Base-by-base conservation (phyloP, 2,113 vertebrate genomes). In the Proterorhinus semilunaris region DNA sequence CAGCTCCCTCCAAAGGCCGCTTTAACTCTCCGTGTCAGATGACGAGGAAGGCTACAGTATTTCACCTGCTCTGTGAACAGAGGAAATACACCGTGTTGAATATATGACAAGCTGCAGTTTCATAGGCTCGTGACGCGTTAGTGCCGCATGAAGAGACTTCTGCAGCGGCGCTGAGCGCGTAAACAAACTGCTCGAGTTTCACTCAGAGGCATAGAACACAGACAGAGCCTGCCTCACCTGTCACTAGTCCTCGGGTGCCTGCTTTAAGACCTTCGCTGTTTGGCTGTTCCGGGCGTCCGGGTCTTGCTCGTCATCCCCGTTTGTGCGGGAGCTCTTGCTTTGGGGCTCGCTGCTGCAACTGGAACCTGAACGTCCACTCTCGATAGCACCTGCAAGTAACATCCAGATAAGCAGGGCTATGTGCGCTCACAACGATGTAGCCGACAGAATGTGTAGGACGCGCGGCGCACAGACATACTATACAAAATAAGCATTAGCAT, bases 271-370 rank as follows among this genome's bases (percentile, higher is more conserved):
- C 89, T 54, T 84, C 75, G 76, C 92, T 82, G 69, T 85, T 87
- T 61, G 75, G 8, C 63, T 71, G 46, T 6, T 83, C 82, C 44
- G 82, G 76, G 8, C 81, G 78, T 7, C 65, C 68, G 7, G 94
- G 70, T 93, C 94, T 5, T 62, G 65, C 7, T 79, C 75, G 47
- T 92, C 94, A 71, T 93, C 94, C 71, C 90, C 89, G 81, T 91
- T 91, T 90, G 76, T 65, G 48, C 91, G 93, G 82, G 91, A 87
- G 90, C 89, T 95, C 92, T 96, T 96, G 79, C 87, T 93, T 87
- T 81, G 91, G 81, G 92, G 68, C 81, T 90, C 75, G 36, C 57
- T 11, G 45, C 74, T 13, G 45, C 74, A 72, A 65, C 84, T 88
- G 62, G 66, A 7, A 79, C 66, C 89, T 90, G 83, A 5, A 71